Conservation (phyloP, 2,888 invertebrate species). For the Seira musarum region DNA sequence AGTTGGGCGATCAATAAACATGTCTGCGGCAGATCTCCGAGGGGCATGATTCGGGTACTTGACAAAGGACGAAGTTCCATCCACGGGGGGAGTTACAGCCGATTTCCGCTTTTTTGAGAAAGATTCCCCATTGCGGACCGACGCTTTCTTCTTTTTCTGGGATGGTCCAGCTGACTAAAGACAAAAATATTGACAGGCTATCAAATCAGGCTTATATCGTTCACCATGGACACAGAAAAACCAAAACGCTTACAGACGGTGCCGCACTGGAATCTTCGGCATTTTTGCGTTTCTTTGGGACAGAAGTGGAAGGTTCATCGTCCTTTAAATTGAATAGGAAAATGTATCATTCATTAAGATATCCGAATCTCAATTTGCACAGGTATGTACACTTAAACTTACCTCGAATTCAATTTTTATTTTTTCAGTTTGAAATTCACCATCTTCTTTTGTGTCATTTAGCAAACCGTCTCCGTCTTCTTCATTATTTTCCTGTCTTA, state of each 20-base stretch:
- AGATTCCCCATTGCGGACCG: slow-evolving; percentile 45
- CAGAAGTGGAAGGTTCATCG: not conserved
- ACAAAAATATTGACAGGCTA: not conserved
- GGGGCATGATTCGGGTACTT: slow-evolving; percentile 69
- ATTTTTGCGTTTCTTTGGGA: slow-evolving; percentile 49
- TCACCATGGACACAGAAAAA: not conserved
- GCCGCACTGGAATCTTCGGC: slow-evolving; percentile 26
- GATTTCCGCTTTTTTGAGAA: slow-evolving; percentile 44
- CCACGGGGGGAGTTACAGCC: slow-evolving; percentile 18
- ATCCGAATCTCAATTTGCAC: no score
- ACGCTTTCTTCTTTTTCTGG: slow-evolving; percentile 51
- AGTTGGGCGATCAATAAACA: slow-evolving; percentile 80
- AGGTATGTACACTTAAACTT: no score
- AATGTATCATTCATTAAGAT: no score
- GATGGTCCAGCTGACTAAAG: slow-evolving; percentile 30
- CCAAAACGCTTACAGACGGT: slow-evolving; percentile 24
- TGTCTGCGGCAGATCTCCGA: slow-evolving; percentile 76
- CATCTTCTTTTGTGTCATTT: slow-evolving; percentile 21
- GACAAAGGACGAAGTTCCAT: slow-evolving; percentile 43
- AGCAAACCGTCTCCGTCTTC: slow-evolving; percentile 2
- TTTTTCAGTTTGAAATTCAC: no score
- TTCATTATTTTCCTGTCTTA: slow-evolving; percentile 19
- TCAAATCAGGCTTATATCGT: not conserved
- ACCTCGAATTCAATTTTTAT: no score
- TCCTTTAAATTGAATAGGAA: not conserved